A percentile compares a stretch with the other conserved stretches of the same genome.
These are phyloP conservation scores for Tridacna crocea DNA, from an alignment of 2,888 invertebrate species.

Conservation along the genomic window DNA sequence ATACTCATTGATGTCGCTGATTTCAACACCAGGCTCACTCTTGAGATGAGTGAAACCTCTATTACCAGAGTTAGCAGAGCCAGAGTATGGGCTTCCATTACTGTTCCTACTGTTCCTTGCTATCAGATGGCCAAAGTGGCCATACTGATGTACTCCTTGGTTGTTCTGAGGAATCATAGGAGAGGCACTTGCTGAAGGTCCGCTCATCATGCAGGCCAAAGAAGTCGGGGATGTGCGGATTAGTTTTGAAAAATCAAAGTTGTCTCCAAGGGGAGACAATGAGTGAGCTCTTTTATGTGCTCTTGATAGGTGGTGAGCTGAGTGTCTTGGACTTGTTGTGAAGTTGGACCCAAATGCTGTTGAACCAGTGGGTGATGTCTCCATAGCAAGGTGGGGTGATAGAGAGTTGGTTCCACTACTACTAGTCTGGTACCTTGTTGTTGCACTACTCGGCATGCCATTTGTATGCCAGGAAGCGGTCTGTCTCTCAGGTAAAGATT, in stretches of 20 bases:
- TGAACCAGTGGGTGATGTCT: slow-evolving; percentile 77
- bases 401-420: slow-evolving; percentile 72
- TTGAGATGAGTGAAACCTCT: slow-evolving; percentile 68
- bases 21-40: slow-evolving; percentile 69
- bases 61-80: slow-evolving; percentile 76
- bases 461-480: slow-evolving; percentile 54
- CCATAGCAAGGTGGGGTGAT: slow-evolving; percentile 78
- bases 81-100: slow-evolving; percentile 76
- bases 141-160: slow-evolving; percentile 70
- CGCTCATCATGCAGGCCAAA: slow-evolving; percentile 78
- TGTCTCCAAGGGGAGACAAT: slow-evolving; percentile 80
- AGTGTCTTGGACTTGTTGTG: slow-evolving; percentile 80
- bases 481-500: slow-evolving; percentile 47
- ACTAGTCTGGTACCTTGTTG: slow-evolving; percentile 71
- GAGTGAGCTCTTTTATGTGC: slow-evolving; percentile 79
- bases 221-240: slow-evolving; percentile 85
- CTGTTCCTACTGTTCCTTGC: slow-evolving; percentile 77
- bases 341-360: slow-evolving; percentile 73
- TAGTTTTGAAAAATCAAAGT: slow-evolving; percentile 82
- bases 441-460: slow-evolving; percentile 65
- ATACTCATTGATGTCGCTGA: slow-evolving; percentile 69
- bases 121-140: slow-evolving; percentile 82
- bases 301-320: slow-evolving; percentile 76
- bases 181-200: slow-evolving; percentile 77
- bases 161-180: slow-evolving; percentile 66